Evolutionary conservation across 2,797 vertebrate genomes (phyloP), one percentile per base, ranked within the genome.

Genomic region (Ataeniobius toweri): DNA sequence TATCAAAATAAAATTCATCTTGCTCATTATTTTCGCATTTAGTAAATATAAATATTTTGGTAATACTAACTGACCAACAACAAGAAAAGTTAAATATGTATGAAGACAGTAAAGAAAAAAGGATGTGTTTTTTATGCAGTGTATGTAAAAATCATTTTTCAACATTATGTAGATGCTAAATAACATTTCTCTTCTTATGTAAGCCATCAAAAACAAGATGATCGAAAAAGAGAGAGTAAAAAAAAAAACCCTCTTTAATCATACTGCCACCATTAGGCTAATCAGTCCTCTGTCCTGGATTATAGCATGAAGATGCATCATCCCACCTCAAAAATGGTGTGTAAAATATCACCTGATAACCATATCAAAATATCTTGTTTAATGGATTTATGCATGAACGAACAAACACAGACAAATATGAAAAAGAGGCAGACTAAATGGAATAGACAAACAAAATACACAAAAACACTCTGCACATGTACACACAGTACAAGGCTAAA

Each of bases 401-500:
- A 70, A 76, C 36, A 78, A n/a, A 71, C 69, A 75, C 70, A 73
- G 9, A 9, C n/a, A 12, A 61, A 71, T 39, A 71, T 71, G 73
- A 65, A 80, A 76, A 88, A 77, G 0, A 74, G 72, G 20, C 76
- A 58, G 63, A 71, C 76, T 78, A 70, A 56, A 72, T 48, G 69
- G 78, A 71, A 77, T 48, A 78, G 53, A 72, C 61, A 56, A 77
- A 70, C 71, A 85, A 46, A 76, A 71, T 22, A 18, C 55, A 31
- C 71, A 46, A 76, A 55, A 26, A 50, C n/a, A 63, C 50, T 24
- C 10, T 36, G 51, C 70, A 68, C 50, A 36, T 51, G 56, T 20
- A 51, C 68, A 72, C 78, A 73, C 28, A 65, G 48, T 72, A 73
- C 79, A 90, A 90, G 88, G 91, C 91, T 83, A 90, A 89, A 80